Evolutionary conservation across 2,797 vertebrate genomes (phyloP).

Genomic region (Acanthornis magna): DNA sequence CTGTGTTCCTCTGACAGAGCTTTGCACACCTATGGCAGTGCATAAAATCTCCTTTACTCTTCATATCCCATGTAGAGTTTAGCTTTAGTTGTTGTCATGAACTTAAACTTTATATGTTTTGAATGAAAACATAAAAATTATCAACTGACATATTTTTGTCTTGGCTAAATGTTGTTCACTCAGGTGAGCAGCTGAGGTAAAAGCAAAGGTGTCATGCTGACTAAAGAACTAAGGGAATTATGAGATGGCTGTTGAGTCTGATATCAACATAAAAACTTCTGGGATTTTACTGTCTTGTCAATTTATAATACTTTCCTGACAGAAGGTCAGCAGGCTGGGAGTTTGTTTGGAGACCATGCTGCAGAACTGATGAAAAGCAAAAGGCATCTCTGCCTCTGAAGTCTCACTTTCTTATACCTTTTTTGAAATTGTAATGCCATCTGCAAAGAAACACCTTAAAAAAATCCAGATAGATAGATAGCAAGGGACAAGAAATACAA

Average conservation of each 20-base stretch:
- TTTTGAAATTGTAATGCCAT: background rate
- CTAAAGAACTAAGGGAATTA: background rate
- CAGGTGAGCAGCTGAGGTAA: background rate
- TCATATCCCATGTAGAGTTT: background rate
- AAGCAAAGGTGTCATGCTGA: background rate
- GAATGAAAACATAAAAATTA: background rate
- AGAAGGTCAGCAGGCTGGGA: background rate
- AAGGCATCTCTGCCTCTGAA: background rate
- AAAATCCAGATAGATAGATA: background rate
- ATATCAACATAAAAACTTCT: constrained; percentile 13
- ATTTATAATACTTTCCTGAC: background rate
- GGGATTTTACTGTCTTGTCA: constrained; percentile 41
- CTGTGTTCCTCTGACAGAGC: background rate
- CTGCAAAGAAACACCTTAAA: background rate
- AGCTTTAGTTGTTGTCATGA: background rate
- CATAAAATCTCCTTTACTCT: background rate
- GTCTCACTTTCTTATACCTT: background rate
- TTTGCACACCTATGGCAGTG: background rate
- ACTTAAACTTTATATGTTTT: background rate
- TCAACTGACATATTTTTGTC: background rate
- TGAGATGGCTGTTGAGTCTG: background rate
- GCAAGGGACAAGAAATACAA: background rate
- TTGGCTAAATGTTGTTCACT: background rate
- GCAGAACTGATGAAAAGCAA: background rate
- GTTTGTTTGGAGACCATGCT: background rate